Evolutionary conservation across 2,113 vertebrate genomes (phyloP).

Genomic region (Melanostigma gelatinosum): DNA sequence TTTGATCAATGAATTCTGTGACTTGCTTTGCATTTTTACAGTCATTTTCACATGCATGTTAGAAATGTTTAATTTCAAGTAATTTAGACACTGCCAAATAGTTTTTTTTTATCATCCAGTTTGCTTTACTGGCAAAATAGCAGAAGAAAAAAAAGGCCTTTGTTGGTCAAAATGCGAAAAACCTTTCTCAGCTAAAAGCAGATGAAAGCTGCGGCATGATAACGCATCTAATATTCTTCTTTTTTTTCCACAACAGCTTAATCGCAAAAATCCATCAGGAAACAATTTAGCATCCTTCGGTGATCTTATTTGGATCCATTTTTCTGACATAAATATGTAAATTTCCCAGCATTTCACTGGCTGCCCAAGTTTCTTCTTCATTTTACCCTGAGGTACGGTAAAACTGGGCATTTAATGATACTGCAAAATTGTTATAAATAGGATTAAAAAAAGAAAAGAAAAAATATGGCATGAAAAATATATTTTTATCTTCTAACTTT

Average conservation of each 20-base stretch:
- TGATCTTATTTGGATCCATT: slow-evolving; percentile 8
- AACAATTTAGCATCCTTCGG: slow-evolving; percentile 10
- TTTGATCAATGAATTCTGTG: slow-evolving; percentile 22
- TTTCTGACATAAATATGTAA: neutral
- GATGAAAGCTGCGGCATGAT: neutral
- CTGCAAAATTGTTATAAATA: neutral
- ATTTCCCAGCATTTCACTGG: neutral
- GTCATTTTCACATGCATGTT: slow-evolving; percentile 17
- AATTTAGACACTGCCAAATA: neutral
- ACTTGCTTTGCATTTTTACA: neutral
- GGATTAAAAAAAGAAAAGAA: neutral
- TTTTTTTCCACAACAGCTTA: neutral
- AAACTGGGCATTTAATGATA: neutral
- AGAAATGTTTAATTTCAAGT: neutral
- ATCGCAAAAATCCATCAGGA: slow-evolving; percentile 24
- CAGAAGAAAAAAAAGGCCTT: neutral
- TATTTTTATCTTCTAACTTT: neutral
- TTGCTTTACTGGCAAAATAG: neutral
- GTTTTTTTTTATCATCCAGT: neutral
- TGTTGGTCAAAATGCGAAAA: slow-evolving; percentile 12
- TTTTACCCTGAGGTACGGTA: neutral
- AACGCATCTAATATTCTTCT: neutral
- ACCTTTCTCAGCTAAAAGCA: neutral
- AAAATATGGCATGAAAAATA: neutral
- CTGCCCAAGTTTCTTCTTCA: neutral